Evolutionary conservation across 2,797 vertebrate genomes (phyloP), one percentile per base, ranked within the genome.

Genomic region (Sebastes vulpes): DNA sequence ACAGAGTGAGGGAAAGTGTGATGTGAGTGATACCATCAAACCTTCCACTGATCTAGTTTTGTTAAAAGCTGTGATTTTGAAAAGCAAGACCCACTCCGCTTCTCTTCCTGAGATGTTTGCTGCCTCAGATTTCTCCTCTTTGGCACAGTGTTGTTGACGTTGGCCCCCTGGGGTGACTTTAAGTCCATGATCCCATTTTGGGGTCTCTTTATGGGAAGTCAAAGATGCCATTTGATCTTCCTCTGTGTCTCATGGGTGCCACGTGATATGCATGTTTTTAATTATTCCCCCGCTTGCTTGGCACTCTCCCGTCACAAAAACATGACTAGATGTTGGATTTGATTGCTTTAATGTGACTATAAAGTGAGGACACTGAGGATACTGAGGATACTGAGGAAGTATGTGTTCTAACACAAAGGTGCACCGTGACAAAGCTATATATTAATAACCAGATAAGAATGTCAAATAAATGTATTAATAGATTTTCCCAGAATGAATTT

Each of bases 111-210:
- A 81, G 58, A 59, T 71, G 65, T 79, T 42, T 84, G 86, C 83
- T 72, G 85, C 84, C 77, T 93, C 72, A 61, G 50, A 90, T 90
- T 92, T 94, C 90, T 78, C 73, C 63, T 84, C 80, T 76, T 75
- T 92, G 92, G 88, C 88, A 65, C 48, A 3, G 26, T 29, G 56
- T 68, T 95, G 90, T 94, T 95, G 92, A 80, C 70, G 60, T 95
- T 94, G 92, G 93, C 88, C 84, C 82, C 84, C 72, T 14, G 71
- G 77, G 81, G 90, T 83, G 91, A 84, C 83, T 86, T 69, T 74
- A 79, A 93, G 75, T 88, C 89, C 65, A 71, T 85, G 87, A 92
- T 91, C 89, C 84, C 85, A 89, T 89, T 89, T 88, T 77, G 77
- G 81, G 80, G 63, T 89, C 72, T 85, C 56, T 89, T 90, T 85